These are phyloP conservation scores for Poecilia wingei DNA, from an alignment of 2,797 vertebrate genomes.

Conservation along the genomic window DNA sequence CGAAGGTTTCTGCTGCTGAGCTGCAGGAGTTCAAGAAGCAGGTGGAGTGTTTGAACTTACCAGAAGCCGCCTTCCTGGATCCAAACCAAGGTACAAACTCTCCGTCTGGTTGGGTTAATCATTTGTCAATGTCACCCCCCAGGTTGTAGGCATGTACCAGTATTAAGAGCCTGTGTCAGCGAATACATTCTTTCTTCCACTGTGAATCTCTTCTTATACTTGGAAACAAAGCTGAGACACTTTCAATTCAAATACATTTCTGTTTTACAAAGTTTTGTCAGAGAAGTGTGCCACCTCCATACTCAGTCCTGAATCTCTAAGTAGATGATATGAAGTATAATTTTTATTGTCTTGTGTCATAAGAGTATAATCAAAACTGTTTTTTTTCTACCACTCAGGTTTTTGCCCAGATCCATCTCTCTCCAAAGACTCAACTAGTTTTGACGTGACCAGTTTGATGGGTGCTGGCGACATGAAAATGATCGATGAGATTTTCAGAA, in stretches of 20 bases:
- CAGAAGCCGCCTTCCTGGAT: conserved; percentile 24
- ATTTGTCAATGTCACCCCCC: neutral
- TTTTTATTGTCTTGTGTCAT: neutral
- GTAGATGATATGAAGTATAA: neutral
- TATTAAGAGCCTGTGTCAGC: neutral
- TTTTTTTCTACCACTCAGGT: conserved; percentile 23
- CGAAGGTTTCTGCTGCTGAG: conserved; percentile 32
- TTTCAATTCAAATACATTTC: neutral
- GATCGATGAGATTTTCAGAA: neutral
- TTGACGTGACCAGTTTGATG: neutral
- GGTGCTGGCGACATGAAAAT: neutral
- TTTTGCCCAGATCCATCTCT: conserved; percentile 32
- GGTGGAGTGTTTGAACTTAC: conserved; percentile 48
- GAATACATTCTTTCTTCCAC: neutral
- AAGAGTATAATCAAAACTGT: neutral
- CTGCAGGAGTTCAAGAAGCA: conserved; percentile 57
- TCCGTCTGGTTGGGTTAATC: neutral
- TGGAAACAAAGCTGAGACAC: neutral
- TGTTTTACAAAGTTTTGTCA: neutral
- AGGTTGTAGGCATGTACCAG: neutral
- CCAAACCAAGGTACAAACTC: conserved; percentile 45
- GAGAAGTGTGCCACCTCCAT: neutral
- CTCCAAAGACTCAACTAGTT: neutral
- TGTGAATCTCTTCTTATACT: neutral
- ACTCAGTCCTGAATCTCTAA: neutral